phyloP scores from a whole-genome alignment of 2,113 vertebrate genomes.

The Camelus bactrianus region DNA sequence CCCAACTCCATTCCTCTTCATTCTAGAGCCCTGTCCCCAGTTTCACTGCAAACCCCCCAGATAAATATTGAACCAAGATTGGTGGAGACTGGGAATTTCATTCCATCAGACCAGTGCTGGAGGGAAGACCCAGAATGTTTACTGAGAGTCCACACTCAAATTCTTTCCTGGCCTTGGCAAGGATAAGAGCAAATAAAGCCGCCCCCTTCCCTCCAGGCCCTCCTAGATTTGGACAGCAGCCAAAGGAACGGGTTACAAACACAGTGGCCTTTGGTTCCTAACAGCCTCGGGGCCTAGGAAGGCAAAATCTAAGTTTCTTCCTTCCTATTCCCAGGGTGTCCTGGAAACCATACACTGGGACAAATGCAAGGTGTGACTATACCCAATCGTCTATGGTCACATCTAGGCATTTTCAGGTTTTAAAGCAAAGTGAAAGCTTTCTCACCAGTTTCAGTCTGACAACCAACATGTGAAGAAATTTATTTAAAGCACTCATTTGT shows the following conservation, averaged over 20 bases:
- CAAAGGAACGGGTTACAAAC: slow-evolving; percentile 40
- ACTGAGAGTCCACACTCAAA: slow-evolving; percentile 36
- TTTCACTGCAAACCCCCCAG: background rate
- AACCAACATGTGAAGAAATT: slow-evolving; percentile 11
- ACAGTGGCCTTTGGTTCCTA: slow-evolving; percentile 59
- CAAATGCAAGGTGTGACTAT: slow-evolving; percentile 31
- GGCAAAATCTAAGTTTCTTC: slow-evolving; percentile 37
- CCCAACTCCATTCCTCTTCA: background rate
- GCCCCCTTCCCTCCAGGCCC: background rate
- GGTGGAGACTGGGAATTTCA: slow-evolving; percentile 35
- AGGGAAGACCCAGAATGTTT: slow-evolving; percentile 50
- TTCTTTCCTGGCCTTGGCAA: slow-evolving; percentile 68
- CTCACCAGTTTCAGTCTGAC: slow-evolving; percentile 21
- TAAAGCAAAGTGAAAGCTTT: slow-evolving; percentile 39
- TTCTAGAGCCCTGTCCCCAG: slow-evolving; percentile 16
- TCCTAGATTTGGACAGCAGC: slow-evolving; percentile 55
- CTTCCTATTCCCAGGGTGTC: background rate
- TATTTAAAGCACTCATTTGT: slow-evolving; percentile 43
- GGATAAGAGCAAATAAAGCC: slow-evolving; percentile 57
- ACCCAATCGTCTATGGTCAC: background rate
- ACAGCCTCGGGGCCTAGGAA: background rate
- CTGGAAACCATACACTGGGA: background rate
- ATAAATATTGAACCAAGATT: slow-evolving; percentile 65
- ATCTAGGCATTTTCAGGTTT: slow-evolving; percentile 26
- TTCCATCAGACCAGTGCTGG: background rate